Evolutionary conservation across 2,888 invertebrate species (phyloP).

Genomic region (Plagiodera versicolora): DNA sequence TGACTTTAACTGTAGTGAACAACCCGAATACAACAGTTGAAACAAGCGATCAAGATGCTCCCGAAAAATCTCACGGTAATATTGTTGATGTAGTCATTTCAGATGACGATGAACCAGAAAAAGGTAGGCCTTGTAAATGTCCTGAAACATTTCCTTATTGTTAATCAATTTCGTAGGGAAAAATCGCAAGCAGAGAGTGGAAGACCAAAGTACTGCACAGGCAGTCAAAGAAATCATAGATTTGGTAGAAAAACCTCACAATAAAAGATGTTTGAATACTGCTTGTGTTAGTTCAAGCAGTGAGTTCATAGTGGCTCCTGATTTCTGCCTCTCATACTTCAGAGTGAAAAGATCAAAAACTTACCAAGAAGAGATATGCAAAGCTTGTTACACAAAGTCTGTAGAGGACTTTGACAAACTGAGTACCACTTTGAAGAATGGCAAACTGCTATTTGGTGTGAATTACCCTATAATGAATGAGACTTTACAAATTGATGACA

Average conservation of each 20-base stretch:
- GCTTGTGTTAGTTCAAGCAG: conserved; percentile 53
- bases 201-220: background rate
- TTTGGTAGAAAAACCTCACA: conserved; percentile 43
- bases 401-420: conserved; percentile 49
- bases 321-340: conserved; percentile 53
- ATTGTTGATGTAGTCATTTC: conserved; percentile 39
- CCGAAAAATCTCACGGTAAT: conserved; percentile 6
- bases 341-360: conserved; percentile 50
- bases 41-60: conserved; percentile 1
- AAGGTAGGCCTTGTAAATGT: conserved; percentile 9
- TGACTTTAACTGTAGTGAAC: conserved; percentile 11
- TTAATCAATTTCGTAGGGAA: background rate
- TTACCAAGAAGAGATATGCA: conserved; percentile 52
- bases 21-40: conserved; percentile 3
- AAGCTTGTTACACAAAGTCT: conserved; percentile 50
- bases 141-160: background rate
- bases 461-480: conserved; percentile 51
- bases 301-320: conserved; percentile 55
- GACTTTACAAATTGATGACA: conserved; percentile 52
- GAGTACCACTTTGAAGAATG: conserved; percentile 37
- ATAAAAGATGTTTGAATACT: conserved; percentile 61
- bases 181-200: background rate
- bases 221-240: conserved; percentile 45
- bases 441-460: conserved; percentile 35
- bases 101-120: conserved; percentile 42